phyloP scores from a whole-genome alignment of 2,113 vertebrate species.

The Vulpes ferrilata region DNA sequence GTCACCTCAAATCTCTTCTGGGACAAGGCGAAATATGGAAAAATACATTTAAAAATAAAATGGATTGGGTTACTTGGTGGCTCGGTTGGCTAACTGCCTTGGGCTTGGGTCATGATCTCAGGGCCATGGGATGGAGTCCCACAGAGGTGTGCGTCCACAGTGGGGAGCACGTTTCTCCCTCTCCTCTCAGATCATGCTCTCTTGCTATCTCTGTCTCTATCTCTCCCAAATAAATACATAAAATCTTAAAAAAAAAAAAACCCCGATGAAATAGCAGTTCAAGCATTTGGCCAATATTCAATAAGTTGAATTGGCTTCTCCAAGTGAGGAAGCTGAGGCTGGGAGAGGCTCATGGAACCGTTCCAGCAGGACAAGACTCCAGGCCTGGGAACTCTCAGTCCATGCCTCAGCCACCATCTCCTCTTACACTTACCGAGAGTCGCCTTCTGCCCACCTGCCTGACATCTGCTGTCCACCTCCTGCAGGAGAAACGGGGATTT shows the following conservation, averaged over 20 bases:
- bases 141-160: too few relatives aligned
- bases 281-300: not conserved
- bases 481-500: not conserved
- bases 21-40: not conserved
- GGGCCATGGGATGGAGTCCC: too few relatives aligned
- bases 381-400: not conserved
- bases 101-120: too few relatives aligned
- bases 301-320: not conserved
- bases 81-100: too few relatives aligned
- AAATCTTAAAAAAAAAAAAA: not conserved
- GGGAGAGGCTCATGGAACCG: not conserved
- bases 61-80: not conserved
- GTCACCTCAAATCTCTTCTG: constrained; percentile 30
- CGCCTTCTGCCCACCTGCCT: not conserved
- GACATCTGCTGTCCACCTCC: not conserved
- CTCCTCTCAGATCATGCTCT: too few relatives aligned
- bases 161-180: too few relatives aligned
- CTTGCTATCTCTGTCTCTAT: too few relatives aligned
- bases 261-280: constrained; percentile 9
- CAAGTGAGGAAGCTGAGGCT: not conserved
- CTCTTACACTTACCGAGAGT: not conserved
- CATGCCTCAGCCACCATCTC: not conserved
- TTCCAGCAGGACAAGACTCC: not conserved
- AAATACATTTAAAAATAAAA: constrained; percentile 42
- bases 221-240: too few relatives aligned